phyloP scores from a whole-genome alignment of 2,888 invertebrate species.

The Ecliptopera silaceata region DNA sequence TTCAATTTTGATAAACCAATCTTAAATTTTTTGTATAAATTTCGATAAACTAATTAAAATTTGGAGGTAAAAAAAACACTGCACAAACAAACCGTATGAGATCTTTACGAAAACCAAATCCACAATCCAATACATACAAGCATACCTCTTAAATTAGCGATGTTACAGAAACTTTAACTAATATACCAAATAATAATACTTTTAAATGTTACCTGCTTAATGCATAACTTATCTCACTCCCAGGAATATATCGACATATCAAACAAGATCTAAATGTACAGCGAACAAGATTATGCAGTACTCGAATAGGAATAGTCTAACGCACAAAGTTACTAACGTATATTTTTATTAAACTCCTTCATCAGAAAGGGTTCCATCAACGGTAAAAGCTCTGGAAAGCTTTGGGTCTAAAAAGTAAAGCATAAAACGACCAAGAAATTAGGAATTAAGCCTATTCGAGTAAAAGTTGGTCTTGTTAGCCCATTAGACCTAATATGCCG shows the following conservation, averaged over 20 bases:
- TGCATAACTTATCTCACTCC: background rate
- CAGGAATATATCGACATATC: background rate
- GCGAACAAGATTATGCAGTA: background rate
- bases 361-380: background rate
- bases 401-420: too few species aligned
- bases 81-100: conserved; percentile 83
- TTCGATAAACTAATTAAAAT: conserved; percentile 72
- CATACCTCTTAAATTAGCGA: conserved; percentile 64
- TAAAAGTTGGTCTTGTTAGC: background rate
- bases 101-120: conserved; percentile 83
- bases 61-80: conserved; percentile 82
- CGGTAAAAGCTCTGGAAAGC: background rate
- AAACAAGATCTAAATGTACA: background rate
- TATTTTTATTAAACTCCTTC: too few species aligned
- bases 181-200: conserved; percentile 60
- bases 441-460: background rate
- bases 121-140: conserved; percentile 72
- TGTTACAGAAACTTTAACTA: conserved; percentile 62
- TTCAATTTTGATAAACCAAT: conserved; percentile 52
- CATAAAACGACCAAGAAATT: background rate
- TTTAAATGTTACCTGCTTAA: conserved; percentile 48
- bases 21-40: conserved; percentile 53
- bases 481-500: background rate
- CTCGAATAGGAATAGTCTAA: background rate
- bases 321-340: too few species aligned